Base-by-base conservation (phyloP, 2,888 invertebrate species). In the Chouioia cunea region DNA sequence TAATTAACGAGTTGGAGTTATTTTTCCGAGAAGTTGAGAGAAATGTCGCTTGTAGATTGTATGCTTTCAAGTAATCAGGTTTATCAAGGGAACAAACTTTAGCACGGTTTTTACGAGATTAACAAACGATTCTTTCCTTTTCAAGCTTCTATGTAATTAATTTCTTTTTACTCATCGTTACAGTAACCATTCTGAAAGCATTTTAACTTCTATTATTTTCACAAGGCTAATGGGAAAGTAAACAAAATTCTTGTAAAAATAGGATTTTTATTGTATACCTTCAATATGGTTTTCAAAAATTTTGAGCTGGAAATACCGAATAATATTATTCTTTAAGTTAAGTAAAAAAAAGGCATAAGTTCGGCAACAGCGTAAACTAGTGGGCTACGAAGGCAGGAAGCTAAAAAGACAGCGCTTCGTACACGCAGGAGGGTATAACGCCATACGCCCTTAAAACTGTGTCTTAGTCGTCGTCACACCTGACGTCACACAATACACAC, bases 401-500 rank as follows among this genome's bases (percentile, higher is more conserved):
- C 36, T 36, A 36, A 36, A 36, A 36, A 36, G 36, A 36, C 36
- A 36, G 36, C 58, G 46, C 20, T 27, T 27, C 46, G 53, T 23
- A 52, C 14, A 22, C 59, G 58, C 16, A 36, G 57, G 57, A 57
- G 53, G 65, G 59, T 63, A 12, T n/a, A 16, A 46, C 20, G 14
- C 16, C 36, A 22, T 27, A 23, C 20, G 15, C 44, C 12, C 53
- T 2, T 27, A 16, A 58, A 54, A 27, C 46, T n/a, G 23, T 56
- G 10, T 27, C 47, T 47, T 27, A 47, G 58, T 46, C 78, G 77
- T 81, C 82, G 85, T 85, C 85, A 85, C 84, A 85, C 85, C 83
- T 85, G 85, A 85, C 85, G 85, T 85, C 84, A 85, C 84, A 80
- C 72, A 81, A n/a, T 84, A 81, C 81, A 82, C 81, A 82, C 77